phyloP scores from a whole-genome alignment of 2,113 vertebrate genomes.

The Noctilio leporinus region DNA sequence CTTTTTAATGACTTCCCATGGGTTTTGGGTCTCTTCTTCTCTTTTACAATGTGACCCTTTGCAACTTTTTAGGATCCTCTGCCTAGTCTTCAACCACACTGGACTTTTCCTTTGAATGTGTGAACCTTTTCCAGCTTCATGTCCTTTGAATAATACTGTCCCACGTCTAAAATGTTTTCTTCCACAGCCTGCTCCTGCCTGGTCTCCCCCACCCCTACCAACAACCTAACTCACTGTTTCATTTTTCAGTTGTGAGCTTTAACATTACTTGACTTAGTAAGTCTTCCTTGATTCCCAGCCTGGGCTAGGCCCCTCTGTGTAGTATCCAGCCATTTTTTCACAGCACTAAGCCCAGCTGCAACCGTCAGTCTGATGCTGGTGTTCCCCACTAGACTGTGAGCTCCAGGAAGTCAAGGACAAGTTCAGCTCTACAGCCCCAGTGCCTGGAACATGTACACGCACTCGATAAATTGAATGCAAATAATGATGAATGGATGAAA shows the following conservation, averaged over 20 bases:
- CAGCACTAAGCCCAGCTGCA: no score
- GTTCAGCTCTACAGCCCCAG: no score
- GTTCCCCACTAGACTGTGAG: not conserved
- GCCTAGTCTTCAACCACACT: not conserved
- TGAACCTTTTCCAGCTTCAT: no score
- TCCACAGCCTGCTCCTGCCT: rapidly evolving
- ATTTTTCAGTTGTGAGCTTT: not conserved
- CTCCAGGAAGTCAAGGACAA: not conserved
- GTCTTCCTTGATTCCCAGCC: not conserved
- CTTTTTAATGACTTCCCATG: not conserved
- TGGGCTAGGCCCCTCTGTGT: no score
- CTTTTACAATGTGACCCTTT: not conserved
- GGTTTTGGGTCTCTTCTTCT: not conserved
- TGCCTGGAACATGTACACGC: rapidly evolving
- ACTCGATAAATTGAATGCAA: not conserved
- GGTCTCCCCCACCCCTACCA: no score
- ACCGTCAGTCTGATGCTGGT: rapidly evolving
- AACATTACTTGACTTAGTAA: not conserved
- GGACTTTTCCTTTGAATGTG: rapidly evolving
- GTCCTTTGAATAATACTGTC: not conserved
- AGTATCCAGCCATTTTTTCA: not conserved
- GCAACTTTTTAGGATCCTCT: not conserved
- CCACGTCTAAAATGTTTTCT: not conserved
- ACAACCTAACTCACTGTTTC: not conserved
- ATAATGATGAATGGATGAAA: no score